A percentile compares a stretch with the other conserved stretches of the same genome.
These are phyloP conservation scores for Columbina picui DNA, from an alignment of 2,113 vertebrate species.

Conservation along the genomic window DNA sequence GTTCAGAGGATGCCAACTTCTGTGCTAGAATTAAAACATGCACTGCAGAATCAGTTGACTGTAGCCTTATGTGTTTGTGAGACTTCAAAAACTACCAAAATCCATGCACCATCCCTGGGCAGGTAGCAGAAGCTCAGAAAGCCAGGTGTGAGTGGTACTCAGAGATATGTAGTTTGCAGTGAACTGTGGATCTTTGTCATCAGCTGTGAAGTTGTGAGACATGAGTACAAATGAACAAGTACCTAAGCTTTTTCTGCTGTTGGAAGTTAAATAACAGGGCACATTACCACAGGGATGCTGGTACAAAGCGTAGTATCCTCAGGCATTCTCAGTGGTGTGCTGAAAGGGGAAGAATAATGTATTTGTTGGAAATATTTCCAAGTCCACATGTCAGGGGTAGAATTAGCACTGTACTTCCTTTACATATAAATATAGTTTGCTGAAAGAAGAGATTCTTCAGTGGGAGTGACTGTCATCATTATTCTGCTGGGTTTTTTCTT, in stretches of 20 bases:
- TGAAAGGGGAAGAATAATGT: neutral
- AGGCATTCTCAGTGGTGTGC: neutral
- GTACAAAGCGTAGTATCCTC: neutral
- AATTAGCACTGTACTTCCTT: constrained; percentile 23
- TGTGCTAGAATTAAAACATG: neutral
- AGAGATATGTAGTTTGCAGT: neutral
- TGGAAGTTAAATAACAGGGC: neutral
- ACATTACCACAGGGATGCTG: neutral
- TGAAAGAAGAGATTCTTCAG: neutral
- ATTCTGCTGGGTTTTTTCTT: constrained; percentile 13
- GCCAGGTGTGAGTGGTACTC: neutral
- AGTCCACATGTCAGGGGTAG: neutral
- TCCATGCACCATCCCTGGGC: neutral
- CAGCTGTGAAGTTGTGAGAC: neutral
- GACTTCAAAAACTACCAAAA: neutral
- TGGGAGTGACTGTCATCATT: neutral
- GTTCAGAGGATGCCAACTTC: neutral
- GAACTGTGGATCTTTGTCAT: neutral
- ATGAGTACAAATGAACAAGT: neutral
- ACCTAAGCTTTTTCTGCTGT: neutral
- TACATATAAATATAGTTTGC: neutral
- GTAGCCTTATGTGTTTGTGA: neutral
- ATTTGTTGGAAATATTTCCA: constrained; percentile 25
- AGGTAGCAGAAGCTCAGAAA: neutral
- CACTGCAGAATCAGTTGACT: neutral